These are phyloP conservation scores for Condylura cristata DNA, from an alignment of 2,113 vertebrate species.

Conservation along the genomic window DNA sequence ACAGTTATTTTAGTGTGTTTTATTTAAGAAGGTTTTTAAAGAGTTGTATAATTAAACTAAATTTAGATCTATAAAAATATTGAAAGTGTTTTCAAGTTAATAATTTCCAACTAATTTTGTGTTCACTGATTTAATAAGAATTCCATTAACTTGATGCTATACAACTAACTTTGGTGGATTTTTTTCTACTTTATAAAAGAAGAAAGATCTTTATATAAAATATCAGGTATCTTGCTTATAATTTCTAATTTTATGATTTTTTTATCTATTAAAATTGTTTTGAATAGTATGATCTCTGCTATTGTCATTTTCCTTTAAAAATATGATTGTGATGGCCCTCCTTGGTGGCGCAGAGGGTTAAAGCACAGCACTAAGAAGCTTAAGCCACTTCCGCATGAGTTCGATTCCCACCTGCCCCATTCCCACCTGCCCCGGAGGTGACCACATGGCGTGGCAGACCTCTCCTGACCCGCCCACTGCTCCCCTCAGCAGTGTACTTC, in stretches of 20 bases:
- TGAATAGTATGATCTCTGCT: not conserved
- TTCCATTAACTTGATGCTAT: not conserved
- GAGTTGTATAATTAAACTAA: not conserved
- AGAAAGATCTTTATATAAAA: not conserved
- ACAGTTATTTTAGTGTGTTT: not conserved
- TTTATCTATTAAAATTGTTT: not conserved
- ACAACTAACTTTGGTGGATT: not conserved
- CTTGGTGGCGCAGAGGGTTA: too few species aligned
- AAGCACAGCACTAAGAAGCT: too few species aligned
- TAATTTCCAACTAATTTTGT: not conserved
- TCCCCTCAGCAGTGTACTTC: too few species aligned
- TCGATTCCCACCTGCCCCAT: too few species aligned
- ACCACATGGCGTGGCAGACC: too few species aligned
- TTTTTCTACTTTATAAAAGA: constrained; percentile 46
- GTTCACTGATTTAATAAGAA: not conserved
- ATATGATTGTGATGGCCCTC: not conserved
- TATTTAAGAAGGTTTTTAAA: not conserved
- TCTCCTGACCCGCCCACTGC: too few species aligned
- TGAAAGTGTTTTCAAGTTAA: constrained; percentile 3
- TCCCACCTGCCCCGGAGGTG: too few species aligned
- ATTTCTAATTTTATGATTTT: constrained; percentile 44
- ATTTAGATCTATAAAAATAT: constrained; percentile 13
- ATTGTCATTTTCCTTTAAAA: not conserved
- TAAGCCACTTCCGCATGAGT: too few species aligned
- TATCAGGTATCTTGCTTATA: not conserved